Percentiles rank a stretch among this genome's conserved stretches.
phyloP scores from a whole-genome alignment of 2,888 invertebrate genomes.

The Cylindroiulus punctatus region DNA sequence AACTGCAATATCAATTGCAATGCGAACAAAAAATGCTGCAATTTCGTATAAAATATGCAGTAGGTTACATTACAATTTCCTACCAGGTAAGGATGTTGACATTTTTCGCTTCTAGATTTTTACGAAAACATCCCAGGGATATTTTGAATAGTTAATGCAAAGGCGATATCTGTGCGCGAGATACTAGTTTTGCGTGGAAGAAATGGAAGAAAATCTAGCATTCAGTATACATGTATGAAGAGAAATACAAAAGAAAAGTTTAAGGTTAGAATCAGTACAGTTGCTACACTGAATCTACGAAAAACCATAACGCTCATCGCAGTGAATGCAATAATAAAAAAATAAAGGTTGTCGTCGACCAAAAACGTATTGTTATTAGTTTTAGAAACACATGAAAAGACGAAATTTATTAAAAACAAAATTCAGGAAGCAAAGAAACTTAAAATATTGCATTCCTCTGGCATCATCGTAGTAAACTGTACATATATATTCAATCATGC shows the following conservation, averaged over 20 bases:
- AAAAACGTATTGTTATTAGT: neutral
- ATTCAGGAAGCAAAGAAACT: neutral
- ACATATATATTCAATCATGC: neutral
- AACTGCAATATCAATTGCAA: too few relatives aligned
- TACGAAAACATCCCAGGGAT: neutral
- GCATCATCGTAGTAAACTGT: neutral
- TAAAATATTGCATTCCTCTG: neutral
- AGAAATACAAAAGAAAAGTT: neutral
- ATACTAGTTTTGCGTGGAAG: too few relatives aligned
- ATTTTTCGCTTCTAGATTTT: too few relatives aligned
- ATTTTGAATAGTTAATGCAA: neutral
- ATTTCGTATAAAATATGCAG: too few relatives aligned
- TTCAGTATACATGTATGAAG: neutral
- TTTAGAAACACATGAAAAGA: neutral
- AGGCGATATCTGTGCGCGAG: too few relatives aligned
- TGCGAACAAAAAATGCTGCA: too few relatives aligned
- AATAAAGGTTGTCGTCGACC: neutral
- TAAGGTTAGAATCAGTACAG: too few relatives aligned
- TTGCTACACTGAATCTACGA: too few relatives aligned
- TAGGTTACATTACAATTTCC: too few relatives aligned
- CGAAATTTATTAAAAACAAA: neutral
- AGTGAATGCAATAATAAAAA: too few relatives aligned
- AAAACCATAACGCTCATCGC: too few relatives aligned
- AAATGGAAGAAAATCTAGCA: neutral
- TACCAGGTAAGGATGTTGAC: too few relatives aligned